phyloP scores from a whole-genome alignment of 2,797 vertebrate genomes.

The Margarornis squamiger region DNA sequence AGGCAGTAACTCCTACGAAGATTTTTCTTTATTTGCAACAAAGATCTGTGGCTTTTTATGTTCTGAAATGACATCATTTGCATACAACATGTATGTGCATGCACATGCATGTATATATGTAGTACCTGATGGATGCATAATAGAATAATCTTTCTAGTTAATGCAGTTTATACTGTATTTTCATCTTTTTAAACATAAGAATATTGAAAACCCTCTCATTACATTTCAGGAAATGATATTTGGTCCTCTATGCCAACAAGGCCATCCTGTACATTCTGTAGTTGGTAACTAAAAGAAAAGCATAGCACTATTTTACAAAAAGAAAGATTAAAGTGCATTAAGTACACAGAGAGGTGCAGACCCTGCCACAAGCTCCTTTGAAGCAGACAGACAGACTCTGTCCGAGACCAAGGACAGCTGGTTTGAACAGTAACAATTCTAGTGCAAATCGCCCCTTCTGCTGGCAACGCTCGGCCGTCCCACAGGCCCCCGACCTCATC shows the following conservation, averaged over 20 bases:
- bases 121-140: constrained; percentile 38
- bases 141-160: not conserved
- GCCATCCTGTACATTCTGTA: constrained; percentile 53
- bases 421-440: constrained; percentile 62
- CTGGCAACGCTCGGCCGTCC: constrained; percentile 36
- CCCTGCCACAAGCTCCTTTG: not conserved
- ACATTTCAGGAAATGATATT: constrained; percentile 62
- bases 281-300: constrained; percentile 60
- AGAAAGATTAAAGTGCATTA: constrained; percentile 77
- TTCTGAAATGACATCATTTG: constrained; percentile 4
- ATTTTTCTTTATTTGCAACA: not conserved
- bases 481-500: not conserved
- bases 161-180: not conserved
- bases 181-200: constrained; percentile 46
- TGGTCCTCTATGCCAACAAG: constrained; percentile 69
- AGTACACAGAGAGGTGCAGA: constrained; percentile 66
- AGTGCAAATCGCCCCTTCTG: constrained; percentile 75
- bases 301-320: constrained; percentile 67
- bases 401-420: not conserved
- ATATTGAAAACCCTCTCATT: constrained; percentile 44
- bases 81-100: constrained; percentile 50
- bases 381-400: not conserved
- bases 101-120: constrained; percentile 31
- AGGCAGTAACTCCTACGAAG: not conserved
- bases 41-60: not conserved